A percentile compares a stretch with the other conserved stretches of the same genome.
Conservation (phyloP, 2,113 vertebrate species). For the Nettapus auritus region DNA sequence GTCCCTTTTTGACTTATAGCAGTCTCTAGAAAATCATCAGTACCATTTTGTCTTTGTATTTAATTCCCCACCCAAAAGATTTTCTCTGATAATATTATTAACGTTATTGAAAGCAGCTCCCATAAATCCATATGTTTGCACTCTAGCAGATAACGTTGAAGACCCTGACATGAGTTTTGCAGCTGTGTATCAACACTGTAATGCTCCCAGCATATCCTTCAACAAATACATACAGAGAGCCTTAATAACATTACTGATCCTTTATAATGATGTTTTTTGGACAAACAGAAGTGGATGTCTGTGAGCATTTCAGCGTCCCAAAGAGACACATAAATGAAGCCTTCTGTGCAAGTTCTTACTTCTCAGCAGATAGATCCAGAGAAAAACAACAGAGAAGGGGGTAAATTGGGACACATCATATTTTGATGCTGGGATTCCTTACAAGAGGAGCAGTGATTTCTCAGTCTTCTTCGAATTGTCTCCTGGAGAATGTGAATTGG, state of each 20-base stretch:
- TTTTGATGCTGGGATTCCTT: not conserved
- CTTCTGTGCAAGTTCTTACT: not conserved
- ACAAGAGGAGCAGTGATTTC: not conserved
- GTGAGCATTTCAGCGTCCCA: not conserved
- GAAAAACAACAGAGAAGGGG: not conserved
- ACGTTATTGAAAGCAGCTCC: not conserved
- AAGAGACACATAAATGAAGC: not conserved
- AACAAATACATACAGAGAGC: not conserved
- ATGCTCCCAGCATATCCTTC: not conserved
- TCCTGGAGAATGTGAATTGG: not conserved
- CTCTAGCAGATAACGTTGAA: not conserved
- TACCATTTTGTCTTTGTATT: not conserved
- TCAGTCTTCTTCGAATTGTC: not conserved
- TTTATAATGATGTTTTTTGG: not conserved
- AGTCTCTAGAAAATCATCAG: not conserved
- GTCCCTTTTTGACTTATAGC: not conserved
- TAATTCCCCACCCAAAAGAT: not conserved
- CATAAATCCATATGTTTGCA: not conserved
- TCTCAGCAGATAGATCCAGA: not conserved
- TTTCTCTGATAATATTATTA: not conserved
- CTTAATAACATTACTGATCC: not conserved
- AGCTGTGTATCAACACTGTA: not conserved
- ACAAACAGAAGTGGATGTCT: not conserved
- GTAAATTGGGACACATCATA: not conserved
- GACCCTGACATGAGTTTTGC: not conserved